These are phyloP conservation scores for Frieseomelitta varia DNA, from an alignment of 1,140 invertebrate genomes.

Conservation along the genomic window DNA sequence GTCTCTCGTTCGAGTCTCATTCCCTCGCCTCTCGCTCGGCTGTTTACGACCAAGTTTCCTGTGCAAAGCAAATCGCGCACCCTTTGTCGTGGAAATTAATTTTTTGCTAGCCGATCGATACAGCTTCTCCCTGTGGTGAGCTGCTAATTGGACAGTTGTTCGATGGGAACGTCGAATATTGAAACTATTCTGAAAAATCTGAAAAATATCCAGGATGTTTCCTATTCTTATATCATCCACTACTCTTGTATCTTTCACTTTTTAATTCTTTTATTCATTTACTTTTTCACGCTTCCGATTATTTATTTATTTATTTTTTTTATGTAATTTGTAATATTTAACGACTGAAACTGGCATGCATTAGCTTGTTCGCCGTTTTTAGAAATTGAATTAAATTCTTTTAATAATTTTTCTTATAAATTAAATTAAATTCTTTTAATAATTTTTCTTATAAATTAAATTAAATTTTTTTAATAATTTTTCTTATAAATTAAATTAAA, in stretches of 20 bases:
- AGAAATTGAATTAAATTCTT: background rate
- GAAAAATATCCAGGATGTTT: background rate
- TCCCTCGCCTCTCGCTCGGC: background rate
- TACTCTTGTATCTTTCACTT: background rate
- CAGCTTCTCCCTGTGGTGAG: background rate
- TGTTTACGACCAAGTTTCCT: constrained; percentile 8
- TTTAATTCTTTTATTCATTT: background rate
- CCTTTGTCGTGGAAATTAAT: constrained; percentile 17
- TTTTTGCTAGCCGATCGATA: constrained; percentile 2
- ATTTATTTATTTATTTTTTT: too few relatives aligned
- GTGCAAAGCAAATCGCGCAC: background rate
- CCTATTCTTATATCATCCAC: background rate
- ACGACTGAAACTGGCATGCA: background rate
- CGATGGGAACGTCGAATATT: background rate
- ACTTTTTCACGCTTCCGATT: too few relatives aligned
- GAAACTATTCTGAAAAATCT: background rate
- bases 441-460: background rate
- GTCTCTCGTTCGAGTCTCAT: background rate
- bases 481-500: background rate
- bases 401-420: background rate
- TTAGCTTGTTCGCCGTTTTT: background rate
- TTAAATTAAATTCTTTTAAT: background rate
- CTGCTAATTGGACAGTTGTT: constrained; percentile 5
- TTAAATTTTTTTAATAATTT: background rate
- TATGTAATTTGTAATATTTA: background rate